Conservation (phyloP, 2,113 vertebrate species). For the Tachycineta bicolor region DNA sequence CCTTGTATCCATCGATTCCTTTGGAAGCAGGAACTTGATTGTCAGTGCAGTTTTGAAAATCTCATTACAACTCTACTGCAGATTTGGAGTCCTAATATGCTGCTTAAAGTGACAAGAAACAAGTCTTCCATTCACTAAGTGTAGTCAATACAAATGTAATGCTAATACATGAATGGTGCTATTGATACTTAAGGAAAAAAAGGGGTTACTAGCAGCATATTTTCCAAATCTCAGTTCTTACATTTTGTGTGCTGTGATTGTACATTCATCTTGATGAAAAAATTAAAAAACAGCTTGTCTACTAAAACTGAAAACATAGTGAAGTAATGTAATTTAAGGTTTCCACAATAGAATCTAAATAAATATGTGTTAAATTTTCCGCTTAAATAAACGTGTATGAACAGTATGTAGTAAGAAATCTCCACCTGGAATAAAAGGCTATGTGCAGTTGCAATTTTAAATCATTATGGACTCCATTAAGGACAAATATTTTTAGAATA, state of each 20-base stretch:
- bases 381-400: neutral
- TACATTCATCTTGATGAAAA: neutral
- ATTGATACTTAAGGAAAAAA: neutral
- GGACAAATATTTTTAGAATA: constrained; percentile 8
- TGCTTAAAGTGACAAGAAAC: neutral
- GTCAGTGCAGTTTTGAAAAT: neutral
- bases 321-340: neutral
- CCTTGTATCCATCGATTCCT: constrained; percentile 6
- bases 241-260: neutral
- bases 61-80: neutral
- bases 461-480: neutral
- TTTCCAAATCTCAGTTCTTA: neutral
- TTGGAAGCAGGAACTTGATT: neutral
- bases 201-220: neutral
- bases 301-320: neutral
- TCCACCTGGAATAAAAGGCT: neutral
- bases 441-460: neutral
- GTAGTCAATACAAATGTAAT: neutral
- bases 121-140: neutral
- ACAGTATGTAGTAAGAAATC: neutral
- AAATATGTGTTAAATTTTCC: neutral
- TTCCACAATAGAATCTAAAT: neutral
- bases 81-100: neutral
- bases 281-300: neutral
- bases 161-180: neutral